These are phyloP conservation scores for Cochlearius cochlearius DNA, from an alignment of 2,113 vertebrate genomes.

Conservation along the genomic window DNA sequence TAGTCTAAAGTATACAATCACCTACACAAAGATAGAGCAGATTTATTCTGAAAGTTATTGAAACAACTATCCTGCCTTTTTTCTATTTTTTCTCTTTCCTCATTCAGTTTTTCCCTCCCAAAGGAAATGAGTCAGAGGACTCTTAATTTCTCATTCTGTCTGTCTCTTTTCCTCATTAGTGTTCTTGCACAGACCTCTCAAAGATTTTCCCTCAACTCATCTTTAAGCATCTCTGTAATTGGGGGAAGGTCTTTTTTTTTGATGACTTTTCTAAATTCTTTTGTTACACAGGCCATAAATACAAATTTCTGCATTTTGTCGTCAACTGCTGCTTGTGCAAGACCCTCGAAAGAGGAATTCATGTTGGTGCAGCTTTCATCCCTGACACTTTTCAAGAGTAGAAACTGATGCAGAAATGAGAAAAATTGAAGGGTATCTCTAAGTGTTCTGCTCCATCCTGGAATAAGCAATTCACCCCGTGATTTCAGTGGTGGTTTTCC, in stretches of 20 bases:
- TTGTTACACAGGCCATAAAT: not conserved
- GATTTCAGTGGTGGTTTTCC: not conserved
- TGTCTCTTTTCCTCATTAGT: not conserved
- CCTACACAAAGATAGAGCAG: not conserved
- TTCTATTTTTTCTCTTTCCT: constrained; percentile 24
- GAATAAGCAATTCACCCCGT: not conserved
- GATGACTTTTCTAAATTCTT: not conserved
- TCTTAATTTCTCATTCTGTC: constrained; percentile 6
- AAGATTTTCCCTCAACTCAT: not conserved
- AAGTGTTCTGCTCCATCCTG: not conserved
- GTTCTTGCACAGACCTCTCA: not conserved
- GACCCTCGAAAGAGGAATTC: not conserved
- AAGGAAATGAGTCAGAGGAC: constrained; percentile 45
- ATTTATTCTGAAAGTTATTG: constrained; percentile 13
- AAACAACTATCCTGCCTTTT: not conserved
- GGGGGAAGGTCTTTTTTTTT: not conserved
- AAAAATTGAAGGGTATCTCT: not conserved
- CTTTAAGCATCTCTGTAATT: not conserved
- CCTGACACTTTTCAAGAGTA: not conserved
- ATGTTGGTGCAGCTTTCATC: not conserved
- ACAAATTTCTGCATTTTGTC: not conserved
- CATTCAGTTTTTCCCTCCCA: not conserved
- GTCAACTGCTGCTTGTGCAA: not conserved
- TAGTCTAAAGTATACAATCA: not conserved
- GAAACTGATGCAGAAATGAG: not conserved